A percentile compares a stretch with the other conserved stretches of the same genome.
These are phyloP conservation scores for Epinotia brunnichana DNA, from an alignment of 2,888 invertebrate genomes.

Conservation along the genomic window DNA sequence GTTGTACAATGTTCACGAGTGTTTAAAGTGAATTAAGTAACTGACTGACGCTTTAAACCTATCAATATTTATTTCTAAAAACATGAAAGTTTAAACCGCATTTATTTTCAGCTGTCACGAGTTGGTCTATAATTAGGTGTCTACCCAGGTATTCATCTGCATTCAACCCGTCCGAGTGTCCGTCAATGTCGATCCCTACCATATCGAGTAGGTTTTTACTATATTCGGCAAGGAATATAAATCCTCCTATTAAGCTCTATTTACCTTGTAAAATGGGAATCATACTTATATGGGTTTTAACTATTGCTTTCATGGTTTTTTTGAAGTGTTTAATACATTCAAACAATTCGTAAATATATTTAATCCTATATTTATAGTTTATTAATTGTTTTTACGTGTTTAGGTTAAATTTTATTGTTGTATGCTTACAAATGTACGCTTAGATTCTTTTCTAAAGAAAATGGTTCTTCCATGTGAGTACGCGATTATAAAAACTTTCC, in stretches of 20 bases:
- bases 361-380: background rate
- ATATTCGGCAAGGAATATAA: slow-evolving; percentile 21
- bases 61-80: slow-evolving; percentile 30
- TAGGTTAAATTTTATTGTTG: too few relatives aligned
- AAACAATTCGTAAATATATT: background rate
- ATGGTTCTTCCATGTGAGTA: too few relatives aligned
- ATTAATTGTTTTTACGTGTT: too few relatives aligned
- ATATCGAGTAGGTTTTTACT: slow-evolving; percentile 31
- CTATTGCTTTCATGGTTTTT: background rate
- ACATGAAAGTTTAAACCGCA: slow-evolving; percentile 29
- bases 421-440: too few relatives aligned
- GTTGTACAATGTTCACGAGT: slow-evolving; percentile 16
- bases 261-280: slow-evolving; percentile 4
- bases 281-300: background rate
- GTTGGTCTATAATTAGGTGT: slow-evolving; percentile 34
- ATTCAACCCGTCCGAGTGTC: slow-evolving; percentile 30
- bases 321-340: background rate
- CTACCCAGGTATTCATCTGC: slow-evolving; percentile 34
- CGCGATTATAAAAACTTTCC: too few relatives aligned
- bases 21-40: slow-evolving; percentile 11
- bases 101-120: slow-evolving; percentile 28
- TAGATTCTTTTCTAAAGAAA: too few relatives aligned
- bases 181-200: slow-evolving; percentile 29
- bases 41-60: slow-evolving; percentile 12
- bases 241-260: slow-evolving; percentile 18